Conservation (phyloP, 2,888 invertebrate species). For the Timema podura region DNA sequence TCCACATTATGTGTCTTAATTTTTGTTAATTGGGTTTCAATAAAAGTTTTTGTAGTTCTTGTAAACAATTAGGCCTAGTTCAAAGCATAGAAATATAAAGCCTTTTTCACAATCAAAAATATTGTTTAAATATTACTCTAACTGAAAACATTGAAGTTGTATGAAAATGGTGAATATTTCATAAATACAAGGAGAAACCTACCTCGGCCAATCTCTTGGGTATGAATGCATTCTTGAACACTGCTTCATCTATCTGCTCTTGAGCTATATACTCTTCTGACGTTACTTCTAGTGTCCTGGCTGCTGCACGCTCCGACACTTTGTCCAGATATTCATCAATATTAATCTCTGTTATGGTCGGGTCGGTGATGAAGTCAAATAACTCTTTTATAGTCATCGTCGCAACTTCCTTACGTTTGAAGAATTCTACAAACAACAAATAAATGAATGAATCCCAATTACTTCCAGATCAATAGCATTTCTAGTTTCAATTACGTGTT, state of each 20-base stretch:
- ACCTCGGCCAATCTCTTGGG: constrained; percentile 90
- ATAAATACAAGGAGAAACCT: constrained; percentile 14
- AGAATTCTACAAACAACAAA: constrained; percentile 70
- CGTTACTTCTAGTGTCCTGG: constrained; percentile 55
- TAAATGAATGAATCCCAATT: neutral
- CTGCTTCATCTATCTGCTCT: constrained; percentile 82
- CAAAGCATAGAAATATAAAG: too few relatives aligned
- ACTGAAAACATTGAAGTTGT: too few relatives aligned
- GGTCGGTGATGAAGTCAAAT: constrained; percentile 95
- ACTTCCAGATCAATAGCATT: neutral
- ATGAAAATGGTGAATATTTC: too few relatives aligned
- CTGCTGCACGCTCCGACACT: constrained; percentile 63
- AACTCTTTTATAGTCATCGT: constrained; percentile 87
- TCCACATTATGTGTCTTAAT: too few relatives aligned
- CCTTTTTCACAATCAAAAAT: constrained; percentile 1
- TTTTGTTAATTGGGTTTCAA: too few relatives aligned
- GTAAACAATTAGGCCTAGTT: too few relatives aligned
- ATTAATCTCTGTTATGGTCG: constrained; percentile 73
- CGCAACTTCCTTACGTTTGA: constrained; percentile 82
- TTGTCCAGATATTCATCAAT: constrained; percentile 75
- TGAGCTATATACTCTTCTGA: constrained; percentile 62
- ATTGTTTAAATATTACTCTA: neutral
- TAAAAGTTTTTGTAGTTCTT: too few relatives aligned
- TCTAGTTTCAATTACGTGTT: too few relatives aligned
- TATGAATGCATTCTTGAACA: constrained; percentile 90